phyloP scores from a whole-genome alignment of 2,888 invertebrate species.

The Eristalis pertinax region DNA sequence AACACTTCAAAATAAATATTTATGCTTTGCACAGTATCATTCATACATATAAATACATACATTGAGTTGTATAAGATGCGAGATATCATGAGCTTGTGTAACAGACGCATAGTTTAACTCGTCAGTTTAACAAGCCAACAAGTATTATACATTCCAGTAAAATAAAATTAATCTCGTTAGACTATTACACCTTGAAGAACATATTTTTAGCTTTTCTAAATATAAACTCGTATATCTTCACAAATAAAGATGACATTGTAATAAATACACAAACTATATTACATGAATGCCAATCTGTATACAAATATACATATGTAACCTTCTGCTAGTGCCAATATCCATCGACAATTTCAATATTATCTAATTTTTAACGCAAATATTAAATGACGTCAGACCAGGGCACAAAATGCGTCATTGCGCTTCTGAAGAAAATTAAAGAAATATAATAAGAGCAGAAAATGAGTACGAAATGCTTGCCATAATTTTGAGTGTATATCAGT shows the following conservation, averaged over 20 bases:
- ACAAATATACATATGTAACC: not conserved
- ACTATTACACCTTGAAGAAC: too few relatives aligned
- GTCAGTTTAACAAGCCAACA: too few relatives aligned
- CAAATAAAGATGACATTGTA: not conserved
- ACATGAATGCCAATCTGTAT: not conserved
- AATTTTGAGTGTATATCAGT: slow-evolving; percentile 28
- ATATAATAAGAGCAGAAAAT: not conserved
- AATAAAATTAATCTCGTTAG: too few relatives aligned
- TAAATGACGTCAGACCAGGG: slow-evolving; percentile 35
- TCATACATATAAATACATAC: too few relatives aligned
- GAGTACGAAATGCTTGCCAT: slow-evolving; percentile 5
- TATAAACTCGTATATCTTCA: not conserved
- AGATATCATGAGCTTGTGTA: too few relatives aligned
- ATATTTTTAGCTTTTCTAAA: not conserved
- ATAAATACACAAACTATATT: not conserved
- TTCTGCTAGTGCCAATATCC: slow-evolving; percentile 21
- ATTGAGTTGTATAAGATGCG: too few relatives aligned
- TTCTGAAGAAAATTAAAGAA: not conserved
- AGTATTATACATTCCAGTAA: too few relatives aligned
- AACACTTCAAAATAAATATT: too few relatives aligned
- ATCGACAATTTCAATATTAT: slow-evolving; percentile 29
- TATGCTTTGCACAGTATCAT: too few relatives aligned
- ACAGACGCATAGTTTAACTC: too few relatives aligned
- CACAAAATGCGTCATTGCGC: slow-evolving; percentile 35
- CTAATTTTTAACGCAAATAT: slow-evolving; percentile 45